A percentile compares a stretch with the other conserved stretches of the same genome.
Evolutionary conservation across 30 jellyfish, hydroid and myxozoan species (phyloP).

Genomic region (Phacellophora camtschatica): DNA sequence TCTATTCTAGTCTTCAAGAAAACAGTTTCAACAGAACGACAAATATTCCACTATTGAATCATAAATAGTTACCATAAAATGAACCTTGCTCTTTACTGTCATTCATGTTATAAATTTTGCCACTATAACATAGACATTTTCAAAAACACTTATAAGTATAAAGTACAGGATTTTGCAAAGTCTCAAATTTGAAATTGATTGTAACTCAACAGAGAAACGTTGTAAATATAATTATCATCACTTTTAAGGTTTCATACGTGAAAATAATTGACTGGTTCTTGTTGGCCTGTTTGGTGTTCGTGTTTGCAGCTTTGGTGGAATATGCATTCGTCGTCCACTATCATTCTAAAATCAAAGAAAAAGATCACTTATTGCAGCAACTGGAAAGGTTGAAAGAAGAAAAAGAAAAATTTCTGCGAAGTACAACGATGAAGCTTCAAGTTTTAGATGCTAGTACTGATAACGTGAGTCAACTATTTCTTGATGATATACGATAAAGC

Average conservation of each 20-base stretch:
- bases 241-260: slow-evolving; percentile 67
- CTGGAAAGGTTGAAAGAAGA: slow-evolving; percentile 2
- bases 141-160: too few relatives aligned
- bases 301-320: slow-evolving; percentile 73
- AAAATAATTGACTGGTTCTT: slow-evolving; percentile 81
- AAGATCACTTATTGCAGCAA: slow-evolving; percentile 13
- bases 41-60: too few relatives aligned
- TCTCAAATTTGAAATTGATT: neutral
- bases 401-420: neutral
- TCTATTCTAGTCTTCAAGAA: too few relatives aligned
- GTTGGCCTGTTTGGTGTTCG: slow-evolving; percentile 66
- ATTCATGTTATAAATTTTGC: too few relatives aligned
- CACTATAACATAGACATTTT: too few relatives aligned
- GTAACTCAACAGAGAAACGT: neutral
- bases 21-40: too few relatives aligned
- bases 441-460: slow-evolving; percentile 36
- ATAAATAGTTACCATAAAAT: too few relatives aligned
- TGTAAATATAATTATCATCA: neutral
- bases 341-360: slow-evolving; percentile 23
- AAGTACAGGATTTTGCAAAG: too few relatives aligned
- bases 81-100: too few relatives aligned
- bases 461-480: slow-evolving; percentile 41
- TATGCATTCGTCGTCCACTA: slow-evolving; percentile 71
- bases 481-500: too few relatives aligned
- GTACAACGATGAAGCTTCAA: neutral